Evolutionary conservation across 2,113 vertebrate species (phyloP).

Genomic region (Hippocampus zosterae): DNA sequence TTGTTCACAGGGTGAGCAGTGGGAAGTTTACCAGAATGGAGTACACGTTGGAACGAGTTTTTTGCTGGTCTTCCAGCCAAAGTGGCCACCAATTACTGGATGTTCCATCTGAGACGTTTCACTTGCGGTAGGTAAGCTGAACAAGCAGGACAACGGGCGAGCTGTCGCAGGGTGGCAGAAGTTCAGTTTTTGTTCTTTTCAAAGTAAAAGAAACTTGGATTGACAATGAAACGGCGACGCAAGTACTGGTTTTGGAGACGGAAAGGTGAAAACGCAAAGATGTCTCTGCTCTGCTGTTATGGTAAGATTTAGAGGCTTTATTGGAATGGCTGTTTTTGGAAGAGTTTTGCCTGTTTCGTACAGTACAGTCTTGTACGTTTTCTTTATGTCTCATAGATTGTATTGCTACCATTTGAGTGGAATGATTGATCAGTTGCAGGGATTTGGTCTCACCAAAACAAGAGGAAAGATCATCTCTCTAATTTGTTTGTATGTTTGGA

Average conservation of each 20-base stretch:
- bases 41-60: constrained; percentile 38
- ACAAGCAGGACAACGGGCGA: constrained; percentile 2
- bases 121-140: constrained; percentile 56
- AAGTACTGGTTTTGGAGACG: constrained; percentile 75
- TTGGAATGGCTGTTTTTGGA: background rate
- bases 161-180: constrained; percentile 3
- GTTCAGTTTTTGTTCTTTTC: background rate
- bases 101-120: constrained; percentile 22
- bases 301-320: constrained; percentile 40
- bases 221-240: constrained; percentile 65
- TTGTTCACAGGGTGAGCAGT: constrained; percentile 4
- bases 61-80: background rate
- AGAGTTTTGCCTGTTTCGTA: background rate
- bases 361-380: background rate
- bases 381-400: background rate
- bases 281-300: constrained; percentile 63
- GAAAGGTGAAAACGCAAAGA: constrained; percentile 64
- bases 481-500: background rate
- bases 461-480: background rate
- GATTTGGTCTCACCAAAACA: constrained; percentile 4
- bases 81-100: constrained; percentile 43
- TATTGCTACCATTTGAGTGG: background rate
- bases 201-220: constrained; percentile 37
- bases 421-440: background rate
- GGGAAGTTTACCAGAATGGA: constrained; percentile 25